These are phyloP conservation scores for Clupea harengus DNA, from an alignment of 2,113 vertebrate genomes.

Conservation along the genomic window DNA sequence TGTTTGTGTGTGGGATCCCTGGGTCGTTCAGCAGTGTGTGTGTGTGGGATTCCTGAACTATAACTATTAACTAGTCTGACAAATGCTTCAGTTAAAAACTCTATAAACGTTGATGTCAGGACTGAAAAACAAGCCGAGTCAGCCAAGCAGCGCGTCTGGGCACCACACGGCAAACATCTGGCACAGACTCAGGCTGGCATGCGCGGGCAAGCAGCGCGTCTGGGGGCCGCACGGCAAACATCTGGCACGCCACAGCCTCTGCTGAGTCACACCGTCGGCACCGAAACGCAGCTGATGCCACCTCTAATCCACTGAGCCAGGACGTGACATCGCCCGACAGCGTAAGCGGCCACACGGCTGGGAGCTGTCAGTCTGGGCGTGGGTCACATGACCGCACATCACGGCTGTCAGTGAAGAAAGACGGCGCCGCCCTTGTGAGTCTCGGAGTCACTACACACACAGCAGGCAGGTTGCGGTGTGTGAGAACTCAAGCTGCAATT, in stretches of 20 bases:
- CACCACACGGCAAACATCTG: not conserved
- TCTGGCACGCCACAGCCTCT: not conserved
- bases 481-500: not conserved
- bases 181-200: conserved; percentile 24
- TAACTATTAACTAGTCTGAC: not conserved
- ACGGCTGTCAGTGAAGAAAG: not conserved
- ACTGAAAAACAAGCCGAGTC: too few species aligned
- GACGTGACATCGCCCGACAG: conserved; percentile 39
- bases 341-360: conserved; percentile 9
- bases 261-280: conserved; percentile 48
- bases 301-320: conserved; percentile 21
- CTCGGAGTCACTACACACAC: not conserved
- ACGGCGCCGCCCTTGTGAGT: not conserved
- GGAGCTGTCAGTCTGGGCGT: not conserved
- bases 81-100: not conserved
- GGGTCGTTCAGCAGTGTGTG: too few species aligned
- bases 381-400: not conserved
- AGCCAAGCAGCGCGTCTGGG: too few species aligned
- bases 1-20: too few species aligned
- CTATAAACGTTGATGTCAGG: not conserved
- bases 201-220: conserved; percentile 8
- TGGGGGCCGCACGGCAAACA: not conserved
- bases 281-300: not conserved
- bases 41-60: too few species aligned
- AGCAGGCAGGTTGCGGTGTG: not conserved